phyloP scores from a whole-genome alignment of 2,113 vertebrate genomes.

The Terrapene triunguis region DNA sequence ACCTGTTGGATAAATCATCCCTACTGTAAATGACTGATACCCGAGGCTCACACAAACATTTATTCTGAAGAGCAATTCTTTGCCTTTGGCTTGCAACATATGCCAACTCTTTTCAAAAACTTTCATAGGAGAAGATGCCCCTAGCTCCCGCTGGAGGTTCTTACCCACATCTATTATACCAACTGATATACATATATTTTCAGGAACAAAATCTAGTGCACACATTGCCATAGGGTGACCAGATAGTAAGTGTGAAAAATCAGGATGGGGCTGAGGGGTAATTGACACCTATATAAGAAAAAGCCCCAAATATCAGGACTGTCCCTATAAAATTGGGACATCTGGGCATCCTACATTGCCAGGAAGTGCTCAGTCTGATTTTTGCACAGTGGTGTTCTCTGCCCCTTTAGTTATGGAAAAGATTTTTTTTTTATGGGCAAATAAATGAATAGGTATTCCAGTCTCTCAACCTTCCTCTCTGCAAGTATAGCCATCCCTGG shows the following conservation, averaged over 20 bases:
- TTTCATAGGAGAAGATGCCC: not conserved
- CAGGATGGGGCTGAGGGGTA: no score
- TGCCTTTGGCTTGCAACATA: not conserved
- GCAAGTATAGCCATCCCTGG: not conserved
- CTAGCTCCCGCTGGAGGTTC: not conserved
- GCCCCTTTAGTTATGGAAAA: not conserved
- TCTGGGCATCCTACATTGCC: not conserved
- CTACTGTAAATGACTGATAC: not conserved
- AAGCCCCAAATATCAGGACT: no score
- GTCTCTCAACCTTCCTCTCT: not conserved
- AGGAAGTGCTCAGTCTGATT: not conserved
- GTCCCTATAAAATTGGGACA: no score
- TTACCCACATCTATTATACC: not conserved
- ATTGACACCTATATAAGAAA: no score
- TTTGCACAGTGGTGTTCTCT: not conserved
- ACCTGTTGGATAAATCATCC: not conserved
- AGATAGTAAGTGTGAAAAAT: no score
- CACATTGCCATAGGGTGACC: not conserved
- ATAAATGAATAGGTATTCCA: not conserved
- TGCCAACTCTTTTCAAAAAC: not conserved
- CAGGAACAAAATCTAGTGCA: not conserved
- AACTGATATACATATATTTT: not conserved
- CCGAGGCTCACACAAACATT: not conserved
- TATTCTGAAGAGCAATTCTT: not conserved
- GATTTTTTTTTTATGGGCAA: not conserved